Evolutionary conservation across 2,113 vertebrate species (phyloP), one percentile per base, ranked within the genome.

Genomic region (Anarrhichthys ocellatus): DNA sequence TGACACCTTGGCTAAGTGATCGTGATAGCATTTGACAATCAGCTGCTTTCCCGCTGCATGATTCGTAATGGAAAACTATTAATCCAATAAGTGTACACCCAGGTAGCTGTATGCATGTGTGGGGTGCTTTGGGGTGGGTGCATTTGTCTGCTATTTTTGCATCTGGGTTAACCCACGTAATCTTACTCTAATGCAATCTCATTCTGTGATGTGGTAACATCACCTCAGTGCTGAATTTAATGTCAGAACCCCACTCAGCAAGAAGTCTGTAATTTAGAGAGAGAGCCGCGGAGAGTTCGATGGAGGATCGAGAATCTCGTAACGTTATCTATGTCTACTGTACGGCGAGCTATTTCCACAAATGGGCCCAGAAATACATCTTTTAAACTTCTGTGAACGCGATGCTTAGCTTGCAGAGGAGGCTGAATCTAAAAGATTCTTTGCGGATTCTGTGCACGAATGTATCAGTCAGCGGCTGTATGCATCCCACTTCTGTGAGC

Each of bases 131-230:
- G 24, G 3, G n/a, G 78, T 1, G 15, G 27, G 22, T 64, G 38
- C 13, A 66, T 75, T 10, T 29, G 13, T 40, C 22, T 68, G 42
- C 65, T 85, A 85, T 91, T 92, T 89, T 90, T 82, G 83, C 83
- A 70, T 63, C 74, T 62, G n/a, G 90, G 90, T 91, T 93, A 93
- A 92, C 94, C 92, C 67, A 22, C 78, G 56, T 88, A 77, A 89
- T 84, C 86, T 87, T 89, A 84, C 75, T 82, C 82, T 90, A 89
- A 90, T 88, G 84, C 79, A 89, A 61, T 88, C 81, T 83, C 88
- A 89, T 84, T 87, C 78, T 82, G 80, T 69, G 68, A 82, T 75
- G 75, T 86, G 77, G 90, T 92, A 93, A 89, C 88, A 87, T 91
- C 88, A 91, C 85, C 90, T 94, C 83, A 88, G 91, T 70, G 34